Conservation (phyloP, 2,113 vertebrate genomes). For the Platanista minor region DNA sequence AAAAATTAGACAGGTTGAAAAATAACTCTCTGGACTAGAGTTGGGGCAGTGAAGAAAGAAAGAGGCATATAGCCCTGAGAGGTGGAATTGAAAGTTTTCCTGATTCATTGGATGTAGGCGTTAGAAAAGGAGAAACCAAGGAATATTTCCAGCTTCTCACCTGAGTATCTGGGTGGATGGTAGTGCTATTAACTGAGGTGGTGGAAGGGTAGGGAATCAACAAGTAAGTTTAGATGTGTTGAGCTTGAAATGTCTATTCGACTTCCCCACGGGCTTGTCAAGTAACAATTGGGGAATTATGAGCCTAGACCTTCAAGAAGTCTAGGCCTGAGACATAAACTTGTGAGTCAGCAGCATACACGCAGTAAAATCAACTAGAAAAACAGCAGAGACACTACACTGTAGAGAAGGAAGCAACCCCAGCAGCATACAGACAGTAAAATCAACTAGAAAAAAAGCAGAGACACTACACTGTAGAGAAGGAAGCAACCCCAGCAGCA, state of each 20-base stretch:
- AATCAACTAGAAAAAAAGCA: neutral
- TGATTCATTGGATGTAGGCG: neutral
- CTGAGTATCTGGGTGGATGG: neutral
- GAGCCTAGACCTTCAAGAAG: neutral
- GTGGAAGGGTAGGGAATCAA: neutral
- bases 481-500: neutral
- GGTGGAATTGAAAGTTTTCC: neutral
- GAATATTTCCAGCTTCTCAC: neutral
- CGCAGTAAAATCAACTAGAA: neutral
- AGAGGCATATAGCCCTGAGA: neutral
- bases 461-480: neutral
- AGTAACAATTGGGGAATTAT: neutral
- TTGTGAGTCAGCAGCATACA: neutral
- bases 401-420: neutral
- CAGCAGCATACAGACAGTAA: neutral
- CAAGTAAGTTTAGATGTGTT: neutral
- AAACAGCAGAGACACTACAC: neutral
- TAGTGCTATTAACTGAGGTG: neutral
- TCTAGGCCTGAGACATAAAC: neutral
- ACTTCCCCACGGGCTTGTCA: neutral
- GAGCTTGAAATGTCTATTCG: neutral
- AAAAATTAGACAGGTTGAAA: neutral
- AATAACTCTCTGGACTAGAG: neutral
- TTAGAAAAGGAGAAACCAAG: neutral
- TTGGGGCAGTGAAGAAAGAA: neutral